Evolutionary conservation across 2,113 vertebrate species (phyloP), one percentile per base, ranked within the genome.

Genomic region (Eonycteris spelaea): DNA sequence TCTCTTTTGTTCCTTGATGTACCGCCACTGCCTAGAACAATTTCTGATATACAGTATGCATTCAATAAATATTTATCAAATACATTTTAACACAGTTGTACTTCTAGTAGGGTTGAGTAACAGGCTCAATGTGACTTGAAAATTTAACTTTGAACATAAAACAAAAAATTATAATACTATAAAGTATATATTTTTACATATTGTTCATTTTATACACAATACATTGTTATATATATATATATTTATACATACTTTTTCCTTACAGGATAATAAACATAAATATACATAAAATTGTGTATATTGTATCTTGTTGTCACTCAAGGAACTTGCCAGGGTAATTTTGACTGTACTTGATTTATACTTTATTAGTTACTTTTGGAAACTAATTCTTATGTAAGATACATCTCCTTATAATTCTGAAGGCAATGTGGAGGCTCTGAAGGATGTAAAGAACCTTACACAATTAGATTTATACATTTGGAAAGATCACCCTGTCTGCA

Each of bases 351-450:
- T 45, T 40, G 10, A 55, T 88, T 85, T 85, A 35, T 79, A 26
- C 87, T 87, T 86, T 74, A n/a, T 71, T 73, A 38, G 38, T 90
- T 83, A 22, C 35, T 89, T 92, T 80, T 86, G 40, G 51, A 95
- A 63, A 13, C 22, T 16, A 82, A 86, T 73, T 95, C 7, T 16
- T 68, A 90, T 24, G 24, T 71, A 43, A 78, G 51, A 35, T 65
- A 15, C 4, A 67, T 43, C 40, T 82, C 30, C 45, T 6, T 89
- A 16, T 86, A 45, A 77, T 67, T 83, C 73, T 91, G 22, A 83
- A 83, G 74, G 63, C 18, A 94, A 75, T n/a, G 5, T 38, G 38
- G 83, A 86, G 33, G 48, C 11, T 80, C 45, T 38, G 85, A 78
- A 74, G 14, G 19, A 55, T 65, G 85, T 75, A 57, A 75, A 43